A percentile compares a stretch with the other conserved stretches of the same genome.
These are phyloP conservation scores for Cassiopea andromeda DNA, from an alignment of 30 jellyfish, hydroid and myxozoan genomes.

Conservation along the genomic window DNA sequence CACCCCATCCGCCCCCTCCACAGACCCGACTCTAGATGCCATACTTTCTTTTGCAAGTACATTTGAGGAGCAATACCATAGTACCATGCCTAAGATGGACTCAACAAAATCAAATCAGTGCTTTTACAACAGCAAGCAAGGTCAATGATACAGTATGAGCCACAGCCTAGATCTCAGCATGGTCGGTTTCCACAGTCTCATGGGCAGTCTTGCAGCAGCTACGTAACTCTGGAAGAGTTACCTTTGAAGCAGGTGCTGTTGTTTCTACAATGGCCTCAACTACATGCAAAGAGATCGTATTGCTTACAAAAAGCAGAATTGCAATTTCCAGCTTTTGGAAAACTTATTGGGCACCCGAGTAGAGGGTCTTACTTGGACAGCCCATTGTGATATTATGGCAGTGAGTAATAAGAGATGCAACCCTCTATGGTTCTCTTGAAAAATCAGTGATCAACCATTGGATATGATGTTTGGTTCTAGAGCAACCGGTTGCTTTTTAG, in stretches of 20 bases:
- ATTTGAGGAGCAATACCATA: slow-evolving; percentile 46
- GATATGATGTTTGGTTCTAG: slow-evolving; percentile 59
- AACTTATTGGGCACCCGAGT: not conserved
- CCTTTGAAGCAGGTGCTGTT: slow-evolving; percentile 7
- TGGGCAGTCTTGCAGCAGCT: not conserved
- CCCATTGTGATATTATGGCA: not conserved
- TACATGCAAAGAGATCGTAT: not conserved
- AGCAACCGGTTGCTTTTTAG: slow-evolving; percentile 52
- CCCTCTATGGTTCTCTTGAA: slow-evolving; percentile 12
- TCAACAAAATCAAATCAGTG: slow-evolving; percentile 32
- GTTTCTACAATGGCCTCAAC: slow-evolving; percentile 2
- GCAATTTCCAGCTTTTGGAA: not conserved
- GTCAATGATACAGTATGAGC: not conserved
- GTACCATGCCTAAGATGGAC: not conserved
- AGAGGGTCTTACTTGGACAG: slow-evolving; percentile 16
- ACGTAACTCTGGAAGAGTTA: slow-evolving; percentile 1
- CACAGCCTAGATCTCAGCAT: not conserved
- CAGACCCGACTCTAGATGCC: slow-evolving; percentile 41
- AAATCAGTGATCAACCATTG: not conserved
- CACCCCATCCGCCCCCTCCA: slow-evolving; percentile 21
- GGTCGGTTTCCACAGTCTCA: not conserved
- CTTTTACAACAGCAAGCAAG: slow-evolving; percentile 9
- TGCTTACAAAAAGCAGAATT: slow-evolving; percentile 7
- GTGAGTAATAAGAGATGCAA: not conserved
- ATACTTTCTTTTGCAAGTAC: slow-evolving; percentile 19